Evolutionary conservation across 2,888 invertebrate species (phyloP).

Genomic region (Dicranocentrus wangi): DNA sequence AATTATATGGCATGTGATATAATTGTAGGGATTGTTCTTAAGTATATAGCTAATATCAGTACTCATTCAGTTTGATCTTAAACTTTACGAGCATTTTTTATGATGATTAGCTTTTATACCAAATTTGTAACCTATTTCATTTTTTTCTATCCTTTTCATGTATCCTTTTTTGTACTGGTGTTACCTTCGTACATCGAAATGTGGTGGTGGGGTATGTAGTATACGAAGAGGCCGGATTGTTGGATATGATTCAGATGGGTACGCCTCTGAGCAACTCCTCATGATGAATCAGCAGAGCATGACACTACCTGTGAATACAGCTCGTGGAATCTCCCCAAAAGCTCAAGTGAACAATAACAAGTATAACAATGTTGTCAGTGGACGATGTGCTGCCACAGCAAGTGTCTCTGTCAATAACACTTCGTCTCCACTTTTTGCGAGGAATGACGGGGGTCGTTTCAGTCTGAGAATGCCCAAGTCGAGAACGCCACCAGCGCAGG

Average conservation of each 20-base stretch:
- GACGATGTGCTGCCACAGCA: not conserved
- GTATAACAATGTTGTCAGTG: slow-evolving; percentile 28
- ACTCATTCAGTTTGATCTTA: not conserved
- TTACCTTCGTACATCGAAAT: too few relatives aligned
- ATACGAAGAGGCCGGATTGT: slow-evolving; percentile 59
- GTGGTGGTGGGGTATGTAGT: too few relatives aligned
- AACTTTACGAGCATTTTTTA: slow-evolving; percentile 10
- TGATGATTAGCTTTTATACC: not conserved
- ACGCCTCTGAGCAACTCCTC: slow-evolving; percentile 41
- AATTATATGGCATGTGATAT: too few relatives aligned
- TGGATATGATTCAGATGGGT: slow-evolving; percentile 67
- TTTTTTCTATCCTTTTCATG: not conserved
- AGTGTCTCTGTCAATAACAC: slow-evolving; percentile 7
- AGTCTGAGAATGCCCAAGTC: slow-evolving; percentile 78
- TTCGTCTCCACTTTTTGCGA: slow-evolving; percentile 75
- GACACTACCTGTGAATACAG: slow-evolving; percentile 43
- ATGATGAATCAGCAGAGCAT: slow-evolving; percentile 59
- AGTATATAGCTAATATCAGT: too few relatives aligned
- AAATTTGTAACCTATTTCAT: slow-evolving; percentile 7
- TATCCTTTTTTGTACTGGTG: not conserved
- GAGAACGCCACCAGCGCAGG: slow-evolving; percentile 59
- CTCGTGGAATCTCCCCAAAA: slow-evolving; percentile 61
- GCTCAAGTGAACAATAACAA: slow-evolving; percentile 33
- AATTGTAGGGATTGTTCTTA: too few relatives aligned
- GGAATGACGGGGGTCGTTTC: slow-evolving; percentile 80